These are phyloP conservation scores for Pseudochaenichthys georgianus DNA, from an alignment of 2,797 vertebrate species.

Conservation along the genomic window DNA sequence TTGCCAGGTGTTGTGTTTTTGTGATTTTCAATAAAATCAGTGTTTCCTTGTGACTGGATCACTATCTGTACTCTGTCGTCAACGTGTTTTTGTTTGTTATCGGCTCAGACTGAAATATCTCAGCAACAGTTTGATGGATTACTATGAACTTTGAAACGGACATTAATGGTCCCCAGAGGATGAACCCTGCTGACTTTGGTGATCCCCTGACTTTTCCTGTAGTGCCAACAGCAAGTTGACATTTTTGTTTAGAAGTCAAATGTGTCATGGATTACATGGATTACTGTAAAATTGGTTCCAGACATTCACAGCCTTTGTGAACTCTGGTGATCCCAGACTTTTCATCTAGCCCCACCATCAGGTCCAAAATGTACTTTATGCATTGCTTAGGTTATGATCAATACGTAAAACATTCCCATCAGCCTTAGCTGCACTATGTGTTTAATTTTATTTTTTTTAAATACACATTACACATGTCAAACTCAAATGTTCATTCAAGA, in stretches of 20 bases:
- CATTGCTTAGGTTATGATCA: not conserved
- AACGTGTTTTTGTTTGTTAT: not conserved
- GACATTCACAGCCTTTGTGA: not conserved
- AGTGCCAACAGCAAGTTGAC: not conserved
- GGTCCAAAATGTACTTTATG: not conserved
- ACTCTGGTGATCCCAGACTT: not conserved
- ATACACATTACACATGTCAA: not conserved
- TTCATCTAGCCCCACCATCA: not conserved
- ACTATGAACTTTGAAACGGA: not conserved
- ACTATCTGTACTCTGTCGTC: conserved; percentile 20
- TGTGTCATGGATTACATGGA: not conserved
- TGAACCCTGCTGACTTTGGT: conserved; percentile 3
- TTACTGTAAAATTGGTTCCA: not conserved
- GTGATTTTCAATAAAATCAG: conserved; percentile 74
- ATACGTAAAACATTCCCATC: not conserved
- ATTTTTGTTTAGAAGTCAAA: not conserved
- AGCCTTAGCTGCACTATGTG: not conserved
- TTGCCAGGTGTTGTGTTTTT: conserved; percentile 61
- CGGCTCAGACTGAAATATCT: not conserved
- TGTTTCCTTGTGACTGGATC: conserved; percentile 49
- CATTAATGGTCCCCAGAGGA: not conserved
- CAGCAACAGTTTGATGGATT: not conserved
- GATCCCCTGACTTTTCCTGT: not conserved
- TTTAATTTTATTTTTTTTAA: not conserved
- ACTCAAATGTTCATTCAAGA: not conserved